These are phyloP conservation scores for Muscicapa striata DNA, from an alignment of 2,797 vertebrate genomes.

Conservation along the genomic window DNA sequence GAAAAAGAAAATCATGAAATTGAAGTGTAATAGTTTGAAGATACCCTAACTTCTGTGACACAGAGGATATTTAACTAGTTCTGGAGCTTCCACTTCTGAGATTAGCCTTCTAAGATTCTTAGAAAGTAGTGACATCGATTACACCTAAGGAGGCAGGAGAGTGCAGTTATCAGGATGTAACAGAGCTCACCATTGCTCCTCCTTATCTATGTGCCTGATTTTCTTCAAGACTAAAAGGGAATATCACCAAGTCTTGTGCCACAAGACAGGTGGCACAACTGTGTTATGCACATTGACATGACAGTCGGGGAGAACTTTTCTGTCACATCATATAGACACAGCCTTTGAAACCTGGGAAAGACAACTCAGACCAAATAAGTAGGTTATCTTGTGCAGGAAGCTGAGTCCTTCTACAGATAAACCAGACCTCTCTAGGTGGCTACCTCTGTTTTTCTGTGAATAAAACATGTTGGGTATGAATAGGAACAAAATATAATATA, in stretches of 20 bases:
- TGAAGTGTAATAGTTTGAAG: not conserved
- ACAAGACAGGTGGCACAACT: not conserved
- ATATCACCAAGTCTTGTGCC: not conserved
- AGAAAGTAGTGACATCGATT: not conserved
- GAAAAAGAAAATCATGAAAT: not conserved
- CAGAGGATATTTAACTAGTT: not conserved
- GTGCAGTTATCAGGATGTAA: rapidly evolving
- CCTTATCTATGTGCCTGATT: not conserved
- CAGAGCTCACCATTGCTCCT: not conserved
- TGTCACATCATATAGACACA: not conserved
- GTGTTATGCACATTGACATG: not conserved
- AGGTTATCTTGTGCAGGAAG: not conserved
- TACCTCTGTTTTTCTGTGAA: not conserved
- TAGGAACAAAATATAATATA: not conserved
- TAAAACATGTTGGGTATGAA: not conserved
- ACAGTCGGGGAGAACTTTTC: not conserved
- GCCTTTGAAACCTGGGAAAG: not conserved
- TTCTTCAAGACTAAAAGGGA: not conserved
- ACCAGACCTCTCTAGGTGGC: not conserved
- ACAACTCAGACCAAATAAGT: not conserved
- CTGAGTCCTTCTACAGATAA: not conserved
- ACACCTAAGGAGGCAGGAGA: not conserved
- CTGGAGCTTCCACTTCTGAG: not conserved
- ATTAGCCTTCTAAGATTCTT: not conserved
- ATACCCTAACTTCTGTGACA: not conserved